Evolutionary conservation across 2,113 vertebrate genomes (phyloP).

Genomic region (Centropus bengalensis): DNA sequence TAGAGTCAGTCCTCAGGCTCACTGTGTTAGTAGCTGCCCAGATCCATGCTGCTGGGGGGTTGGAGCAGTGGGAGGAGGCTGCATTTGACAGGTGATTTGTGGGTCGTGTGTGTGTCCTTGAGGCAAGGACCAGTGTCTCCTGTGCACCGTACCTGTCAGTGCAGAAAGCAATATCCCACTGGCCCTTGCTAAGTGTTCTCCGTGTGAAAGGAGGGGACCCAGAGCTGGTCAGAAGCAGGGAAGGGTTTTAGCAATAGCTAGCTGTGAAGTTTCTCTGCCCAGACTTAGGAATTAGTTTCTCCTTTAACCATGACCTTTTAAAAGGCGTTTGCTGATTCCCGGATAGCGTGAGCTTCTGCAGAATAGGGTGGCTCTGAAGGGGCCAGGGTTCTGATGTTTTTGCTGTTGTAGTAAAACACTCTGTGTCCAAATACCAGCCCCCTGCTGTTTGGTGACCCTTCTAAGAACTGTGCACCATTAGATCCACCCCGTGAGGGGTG

Average conservation of each 20-base stretch:
- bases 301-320: not conserved
- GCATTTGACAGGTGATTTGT: not conserved
- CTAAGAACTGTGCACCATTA: not conserved
- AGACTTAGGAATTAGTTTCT: not conserved
- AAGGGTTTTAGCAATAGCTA: not conserved
- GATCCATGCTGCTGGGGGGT: not conserved
- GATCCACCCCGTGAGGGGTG: not conserved
- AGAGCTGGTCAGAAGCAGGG: not conserved
- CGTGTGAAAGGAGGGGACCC: not conserved
- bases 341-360: not conserved
- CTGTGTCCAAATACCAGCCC: not conserved
- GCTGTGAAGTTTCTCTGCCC: not conserved
- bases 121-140: not conserved
- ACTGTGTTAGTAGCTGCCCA: not conserved
- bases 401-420: not conserved
- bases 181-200: not conserved
- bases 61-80: not conserved
- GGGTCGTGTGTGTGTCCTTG: not conserved
- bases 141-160: not conserved
- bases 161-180: not conserved
- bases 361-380: not conserved
- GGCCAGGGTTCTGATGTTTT: not conserved
- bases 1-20: rapidly evolving
- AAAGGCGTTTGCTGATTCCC: not conserved
- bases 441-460: not conserved